phyloP scores from a whole-genome alignment of 2,113 vertebrate genomes.

The Ictalurus furcatus region DNA sequence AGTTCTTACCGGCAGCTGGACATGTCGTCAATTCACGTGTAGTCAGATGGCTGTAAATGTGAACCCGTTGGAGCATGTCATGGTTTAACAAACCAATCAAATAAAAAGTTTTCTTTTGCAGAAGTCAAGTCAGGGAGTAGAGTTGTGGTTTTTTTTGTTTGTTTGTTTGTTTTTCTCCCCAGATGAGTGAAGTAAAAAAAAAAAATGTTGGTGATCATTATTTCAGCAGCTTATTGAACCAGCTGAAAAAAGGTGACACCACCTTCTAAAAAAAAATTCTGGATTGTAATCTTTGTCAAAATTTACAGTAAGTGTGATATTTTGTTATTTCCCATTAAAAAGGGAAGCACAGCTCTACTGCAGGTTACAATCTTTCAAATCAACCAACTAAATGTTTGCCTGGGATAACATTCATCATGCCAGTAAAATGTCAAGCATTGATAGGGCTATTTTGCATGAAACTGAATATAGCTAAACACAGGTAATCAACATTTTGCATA shows the following conservation, averaged over 20 bases:
- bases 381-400: neutral
- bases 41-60: neutral
- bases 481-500: neutral
- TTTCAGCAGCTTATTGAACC: neutral
- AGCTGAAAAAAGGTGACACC: neutral
- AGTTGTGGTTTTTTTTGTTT: too few relatives aligned
- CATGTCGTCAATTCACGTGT: neutral
- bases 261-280: neutral
- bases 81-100: neutral
- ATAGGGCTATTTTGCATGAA: neutral
- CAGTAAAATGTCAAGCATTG: neutral
- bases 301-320: neutral
- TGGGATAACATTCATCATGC: neutral
- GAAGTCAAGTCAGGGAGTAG: neutral
- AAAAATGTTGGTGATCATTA: neutral
- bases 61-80: neutral
- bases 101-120: neutral
- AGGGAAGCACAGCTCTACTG: neutral
- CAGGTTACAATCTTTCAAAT: neutral
- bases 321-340: neutral
- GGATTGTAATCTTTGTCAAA: neutral
- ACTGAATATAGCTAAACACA: neutral
- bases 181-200: neutral
- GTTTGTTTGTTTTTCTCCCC: too few relatives aligned
- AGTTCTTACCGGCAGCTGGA: neutral